Base-by-base conservation (phyloP, 2,113 vertebrate genomes). In the Macheiramphus alcinus region DNA sequence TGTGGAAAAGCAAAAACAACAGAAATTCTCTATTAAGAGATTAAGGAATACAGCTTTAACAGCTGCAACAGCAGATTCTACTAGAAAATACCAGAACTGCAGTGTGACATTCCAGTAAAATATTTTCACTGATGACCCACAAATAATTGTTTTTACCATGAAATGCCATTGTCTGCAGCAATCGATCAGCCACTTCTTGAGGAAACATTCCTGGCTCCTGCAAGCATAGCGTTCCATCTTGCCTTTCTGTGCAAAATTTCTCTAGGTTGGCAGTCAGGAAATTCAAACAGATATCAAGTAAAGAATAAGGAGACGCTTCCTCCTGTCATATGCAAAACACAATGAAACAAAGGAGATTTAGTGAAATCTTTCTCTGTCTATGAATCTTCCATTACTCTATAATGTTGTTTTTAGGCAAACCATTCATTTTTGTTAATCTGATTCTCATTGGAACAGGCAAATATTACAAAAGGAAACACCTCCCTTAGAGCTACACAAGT, bases 191-290 rank as follows among this genome's bases (percentile, higher is more conserved):
- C 53, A 99, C 98, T 97, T 99, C 99, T 97, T 99, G 99, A 36
- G 99, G 99, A 97, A 99, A 99, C 82, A 99, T 98, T 16, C 99
- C 98, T 34, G 99, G 99, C 96, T 99, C 99, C 83, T 99, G 99
- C 90, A 99, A 98, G 95, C 99, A 98, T 34, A 99, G 86, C 0
- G 99, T 99, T 52, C 99, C 99, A 97, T 99, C 99, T 23, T 99
- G 98, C 40, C 98, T 98, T 94, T 99, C 99, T 90, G 98, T 98
- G 93, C 99, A 99, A 96, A 99, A 99, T 88, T 98, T 98, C 95
- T 99, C 99, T 68, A 99, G 98, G 84, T 99, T 99, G 53, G 98
- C 98, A 95, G 99, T 99, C 96, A 99, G 98, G 93, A 99, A 99
- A 93, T 98, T 99, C 97, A 99, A 98, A 88, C 99, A 99, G 96